A percentile compares a stretch with the other conserved stretches of the same genome.
Evolutionary conservation across 1,140 invertebrate species (phyloP).

Genomic region (Ladona fulva): DNA sequence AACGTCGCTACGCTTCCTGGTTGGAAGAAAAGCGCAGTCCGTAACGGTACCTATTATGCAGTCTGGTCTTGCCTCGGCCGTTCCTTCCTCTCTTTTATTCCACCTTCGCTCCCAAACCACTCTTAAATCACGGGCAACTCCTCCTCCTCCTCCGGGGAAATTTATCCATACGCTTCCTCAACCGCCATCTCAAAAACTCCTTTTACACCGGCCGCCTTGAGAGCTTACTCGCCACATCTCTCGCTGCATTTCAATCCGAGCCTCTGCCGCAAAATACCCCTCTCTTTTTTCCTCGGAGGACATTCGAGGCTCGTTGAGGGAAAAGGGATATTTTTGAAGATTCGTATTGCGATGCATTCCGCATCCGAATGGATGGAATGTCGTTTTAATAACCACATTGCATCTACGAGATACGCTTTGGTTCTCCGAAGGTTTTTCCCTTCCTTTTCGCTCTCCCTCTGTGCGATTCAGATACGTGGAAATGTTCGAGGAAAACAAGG

Average conservation of each 20-base stretch:
- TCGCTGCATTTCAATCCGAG: not conserved
- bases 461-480: too few relatives aligned
- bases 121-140: not conserved
- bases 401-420: too few relatives aligned
- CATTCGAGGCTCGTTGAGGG: too few relatives aligned
- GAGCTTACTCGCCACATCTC: not conserved
- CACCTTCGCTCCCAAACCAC: slow-evolving; percentile 1
- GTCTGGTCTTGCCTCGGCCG: not conserved
- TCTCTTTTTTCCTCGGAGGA: not conserved
- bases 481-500: too few relatives aligned
- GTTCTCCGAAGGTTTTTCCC: too few relatives aligned
- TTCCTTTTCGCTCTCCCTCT: too few relatives aligned
- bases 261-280: not conserved
- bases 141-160: not conserved
- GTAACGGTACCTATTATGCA: not conserved
- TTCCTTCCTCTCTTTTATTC: not conserved
- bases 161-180: not conserved
- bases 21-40: not conserved
- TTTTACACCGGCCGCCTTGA: not conserved
- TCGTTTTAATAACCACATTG: too few relatives aligned
- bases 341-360: too few relatives aligned
- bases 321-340: too few relatives aligned
- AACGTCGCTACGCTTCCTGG: too few relatives aligned
- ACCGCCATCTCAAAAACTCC: slow-evolving; percentile 1
- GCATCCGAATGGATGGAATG: too few relatives aligned